Percentiles rank a stretch among this genome's conserved stretches.
phyloP scores from a whole-genome alignment of 1,140 invertebrate species.

The Aphaenogaster ashmeadi region DNA sequence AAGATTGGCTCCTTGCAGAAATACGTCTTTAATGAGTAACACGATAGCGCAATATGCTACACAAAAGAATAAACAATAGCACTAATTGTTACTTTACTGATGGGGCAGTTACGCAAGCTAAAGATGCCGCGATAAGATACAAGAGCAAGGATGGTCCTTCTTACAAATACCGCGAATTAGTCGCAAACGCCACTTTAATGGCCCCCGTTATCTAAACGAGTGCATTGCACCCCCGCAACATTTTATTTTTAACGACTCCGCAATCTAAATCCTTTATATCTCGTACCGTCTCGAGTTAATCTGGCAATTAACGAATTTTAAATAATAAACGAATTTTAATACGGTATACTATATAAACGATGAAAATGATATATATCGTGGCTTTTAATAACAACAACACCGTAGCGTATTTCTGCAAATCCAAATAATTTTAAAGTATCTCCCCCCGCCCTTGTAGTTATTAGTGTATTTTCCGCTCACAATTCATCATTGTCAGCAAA shows the following conservation, averaged over 20 bases:
- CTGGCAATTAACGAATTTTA: conserved; percentile 34
- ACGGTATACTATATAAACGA: neutral
- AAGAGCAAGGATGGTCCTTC: conserved; percentile 5
- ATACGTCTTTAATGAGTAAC: conserved; percentile 35
- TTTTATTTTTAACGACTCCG: conserved; percentile 46
- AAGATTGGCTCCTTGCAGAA: conserved; percentile 25
- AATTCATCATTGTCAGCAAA: conserved; percentile 4
- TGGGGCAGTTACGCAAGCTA: conserved; percentile 52
- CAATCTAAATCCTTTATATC: conserved; percentile 44
- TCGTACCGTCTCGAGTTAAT: conserved; percentile 17
- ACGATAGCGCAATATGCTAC: neutral
- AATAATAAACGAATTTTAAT: conserved; percentile 10
- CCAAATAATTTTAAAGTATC: conserved; percentile 9
- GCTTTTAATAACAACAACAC: neutral
- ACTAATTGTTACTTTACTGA: conserved; percentile 70
- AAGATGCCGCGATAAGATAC: conserved; percentile 45
- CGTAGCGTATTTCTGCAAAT: neutral
- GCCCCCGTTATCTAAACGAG: conserved; percentile 42
- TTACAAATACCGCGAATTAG: conserved; percentile 56
- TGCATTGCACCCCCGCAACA: conserved; percentile 2
- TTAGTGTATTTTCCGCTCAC: conserved; percentile 12
- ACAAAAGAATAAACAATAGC: conserved; percentile 17
- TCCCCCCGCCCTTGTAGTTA: neutral
- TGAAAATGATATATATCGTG: conserved; percentile 12
- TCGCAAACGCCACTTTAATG: conserved; percentile 51